Base-by-base conservation (phyloP, 1,140 invertebrate genomes). In the Calycopis cecrops region DNA sequence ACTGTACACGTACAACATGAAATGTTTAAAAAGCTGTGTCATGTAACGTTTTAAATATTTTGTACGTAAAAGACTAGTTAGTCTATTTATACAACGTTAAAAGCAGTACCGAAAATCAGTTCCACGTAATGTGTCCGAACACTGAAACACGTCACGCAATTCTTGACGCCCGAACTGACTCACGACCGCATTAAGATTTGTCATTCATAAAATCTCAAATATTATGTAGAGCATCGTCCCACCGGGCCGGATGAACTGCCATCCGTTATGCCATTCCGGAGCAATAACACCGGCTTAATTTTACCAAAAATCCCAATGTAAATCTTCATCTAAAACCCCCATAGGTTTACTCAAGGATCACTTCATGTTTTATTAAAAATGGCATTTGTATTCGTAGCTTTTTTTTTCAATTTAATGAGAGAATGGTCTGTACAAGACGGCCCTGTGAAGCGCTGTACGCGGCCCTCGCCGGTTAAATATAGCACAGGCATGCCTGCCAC, bases 391-490 rank as follows among this genome's bases (percentile, higher is more conserved):
- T 28, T 28, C 2, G 21, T 28, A 28, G 21, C 2, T 28, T 28
- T 28, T 65, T 75, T 74, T 63, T 65, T 55, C 58, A 66, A 66
- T 67, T 72, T 63, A 70, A 65, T 68, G 63, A 64, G 63, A 73
- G 73, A 75, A 79, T 74, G 71, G 72, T 71, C 56, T 54, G 65
- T 67, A 64, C 71, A 62, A 64, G 60, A 55, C 60, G 63, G 71
- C 66, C 71, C 71, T 70, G 71, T 63, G 63, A 53, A 48, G 50
- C 63, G 65, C 69, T 56, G 65, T 58, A 63, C 65, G 64, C 73
- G 74, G 71, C 79, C 79, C 78, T 81, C 78, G 70, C 66, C 47
- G 70, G 59, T 69, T 84, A 82, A 75, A 82, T 77, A 76, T 84
- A 84, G 78, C 72, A 62, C 73, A 64, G 73, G 76, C 80, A 77